Base-by-base conservation (phyloP, 2,888 invertebrate species). In the Taenaris catops region DNA sequence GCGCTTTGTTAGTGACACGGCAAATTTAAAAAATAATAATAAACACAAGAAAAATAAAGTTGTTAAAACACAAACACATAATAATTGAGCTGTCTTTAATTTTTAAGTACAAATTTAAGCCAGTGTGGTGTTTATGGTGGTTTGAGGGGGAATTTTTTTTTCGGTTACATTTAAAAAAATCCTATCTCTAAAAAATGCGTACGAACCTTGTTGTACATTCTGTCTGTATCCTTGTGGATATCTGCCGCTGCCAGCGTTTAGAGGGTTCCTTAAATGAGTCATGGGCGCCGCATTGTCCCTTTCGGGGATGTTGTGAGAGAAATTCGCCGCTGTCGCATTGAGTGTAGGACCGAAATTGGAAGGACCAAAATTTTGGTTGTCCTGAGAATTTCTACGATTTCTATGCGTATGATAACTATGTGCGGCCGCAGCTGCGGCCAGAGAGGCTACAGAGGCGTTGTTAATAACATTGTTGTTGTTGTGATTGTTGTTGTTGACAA, bases 401-500 rank as follows among this genome's bases (percentile, higher is more conserved):
- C 86, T 76, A 54, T 84, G 81, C 1, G 81, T 65, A 27, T 86
- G 87, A 49, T 86, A 87, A 59, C 72, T 76, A 35, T 86, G 86
- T 0, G 87, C 87, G 1, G 87, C 87, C 0, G 87, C 87, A 2
- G 84, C 86, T 4, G 86, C 83, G 1, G 87, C 87, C 25, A 87
- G 61, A 0, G 87, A 80, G 1, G 87, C 87, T 6, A 87, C 87
- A 28, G 84, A 76, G 41, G 87, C 83, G 63, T 87, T 80, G 66
- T 88, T 87, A 47, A 88, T 73, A 11, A 87, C 81, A 41, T 88
- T 86, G 60, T 87, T 80, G 71, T 88, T 80, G 67, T 84, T 76
- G 58, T 88, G 79, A 54, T 88, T 81, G 67, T 88, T 80, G 76
- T 88, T 87, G 62, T 84, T 87, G 31, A 81, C 89, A 46, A 86